phyloP scores from a whole-genome alignment of 2,888 invertebrate genomes.

The Incurvaria masculella region DNA sequence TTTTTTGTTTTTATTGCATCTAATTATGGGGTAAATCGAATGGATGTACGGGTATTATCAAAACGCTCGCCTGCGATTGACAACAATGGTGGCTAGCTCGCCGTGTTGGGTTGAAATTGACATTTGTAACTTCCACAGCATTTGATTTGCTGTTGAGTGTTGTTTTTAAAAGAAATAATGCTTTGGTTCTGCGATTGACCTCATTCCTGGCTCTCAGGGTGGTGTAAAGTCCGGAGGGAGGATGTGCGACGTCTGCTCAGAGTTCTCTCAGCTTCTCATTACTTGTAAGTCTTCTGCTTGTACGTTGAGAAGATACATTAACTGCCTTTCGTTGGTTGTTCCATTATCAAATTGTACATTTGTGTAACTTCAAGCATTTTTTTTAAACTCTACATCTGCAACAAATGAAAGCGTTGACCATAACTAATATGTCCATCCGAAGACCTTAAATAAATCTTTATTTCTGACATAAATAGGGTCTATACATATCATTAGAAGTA shows the following conservation, averaged over 20 bases:
- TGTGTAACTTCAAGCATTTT: too few species aligned
- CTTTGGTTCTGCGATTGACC: neutral
- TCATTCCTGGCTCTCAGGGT: neutral
- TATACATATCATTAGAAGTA: too few species aligned
- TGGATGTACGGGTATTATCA: neutral
- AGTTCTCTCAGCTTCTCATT: slow-evolving; percentile 88
- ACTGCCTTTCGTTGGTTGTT: too few species aligned
- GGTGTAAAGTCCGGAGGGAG: slow-evolving; percentile 19
- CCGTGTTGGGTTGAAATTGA: slow-evolving; percentile 8
- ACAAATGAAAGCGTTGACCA: too few species aligned
- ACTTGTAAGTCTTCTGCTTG: slow-evolving; percentile 54
- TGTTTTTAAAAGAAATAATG: too few species aligned
- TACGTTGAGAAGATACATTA: too few species aligned
- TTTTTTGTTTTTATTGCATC: neutral
- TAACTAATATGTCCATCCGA: too few species aligned
- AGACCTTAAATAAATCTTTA: too few species aligned
- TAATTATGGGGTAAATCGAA: too few species aligned
- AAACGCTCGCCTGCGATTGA: slow-evolving; percentile 6
- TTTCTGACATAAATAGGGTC: too few species aligned
- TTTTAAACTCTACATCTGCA: too few species aligned
- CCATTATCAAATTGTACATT: too few species aligned
- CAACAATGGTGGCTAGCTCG: slow-evolving; percentile 16
- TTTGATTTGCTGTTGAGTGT: neutral
- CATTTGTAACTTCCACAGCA: slow-evolving; percentile 8
- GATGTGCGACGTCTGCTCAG: slow-evolving; percentile 92